phyloP scores from a whole-genome alignment of 2,888 invertebrate species.

The Thymelicus sylvestris region DNA sequence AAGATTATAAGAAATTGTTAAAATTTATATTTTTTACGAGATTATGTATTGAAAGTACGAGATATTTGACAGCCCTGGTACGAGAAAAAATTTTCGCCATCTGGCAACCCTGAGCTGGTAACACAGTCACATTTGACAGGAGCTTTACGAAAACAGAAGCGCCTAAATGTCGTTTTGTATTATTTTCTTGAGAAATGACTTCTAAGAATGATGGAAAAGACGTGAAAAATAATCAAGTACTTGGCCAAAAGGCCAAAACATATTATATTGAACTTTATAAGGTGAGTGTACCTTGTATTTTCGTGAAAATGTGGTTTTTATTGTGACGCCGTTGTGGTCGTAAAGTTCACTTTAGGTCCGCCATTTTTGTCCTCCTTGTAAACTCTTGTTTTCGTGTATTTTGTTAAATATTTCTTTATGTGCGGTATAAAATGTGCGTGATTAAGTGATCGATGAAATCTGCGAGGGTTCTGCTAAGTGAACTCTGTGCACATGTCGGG shows the following conservation, averaged over 20 bases:
- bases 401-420: conserved; percentile 41
- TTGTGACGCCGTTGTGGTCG: conserved; percentile 75
- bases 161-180: conserved; percentile 84
- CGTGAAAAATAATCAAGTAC: conserved; percentile 80
- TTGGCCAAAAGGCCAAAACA: conserved; percentile 77
- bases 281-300: conserved; percentile 70
- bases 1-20: too few relatives aligned
- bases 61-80: too few relatives aligned
- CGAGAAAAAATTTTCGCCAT: too few relatives aligned
- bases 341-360: conserved; percentile 75
- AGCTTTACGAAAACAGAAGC: conserved; percentile 83
- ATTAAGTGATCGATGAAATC: conserved; percentile 18
- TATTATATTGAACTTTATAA: conserved; percentile 81
- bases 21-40: too few relatives aligned
- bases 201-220: conserved; percentile 84
- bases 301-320: conserved; percentile 50
- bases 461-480: background rate
- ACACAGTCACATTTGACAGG: conserved; percentile 76
- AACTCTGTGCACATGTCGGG: conserved; percentile 18
- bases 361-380: conserved; percentile 77
- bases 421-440: conserved; percentile 28
- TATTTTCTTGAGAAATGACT: conserved; percentile 85
- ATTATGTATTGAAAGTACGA: too few relatives aligned
- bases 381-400: conserved; percentile 78
- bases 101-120: conserved; percentile 61